Conservation (phyloP, 2,797 vertebrate genomes). For the Labroides dimidiatus region DNA sequence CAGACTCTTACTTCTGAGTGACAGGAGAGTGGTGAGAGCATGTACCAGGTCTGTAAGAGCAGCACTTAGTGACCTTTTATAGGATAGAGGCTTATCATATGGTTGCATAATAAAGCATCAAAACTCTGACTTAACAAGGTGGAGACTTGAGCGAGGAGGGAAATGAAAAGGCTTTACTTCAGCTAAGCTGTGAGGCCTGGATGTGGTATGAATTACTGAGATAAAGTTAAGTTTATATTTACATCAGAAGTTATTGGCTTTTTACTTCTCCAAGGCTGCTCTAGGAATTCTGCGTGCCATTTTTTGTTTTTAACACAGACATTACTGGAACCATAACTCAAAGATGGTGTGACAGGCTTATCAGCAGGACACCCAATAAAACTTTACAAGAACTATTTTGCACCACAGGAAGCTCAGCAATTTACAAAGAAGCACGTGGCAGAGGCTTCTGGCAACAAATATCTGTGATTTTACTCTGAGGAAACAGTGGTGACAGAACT, state of each 20-base stretch:
- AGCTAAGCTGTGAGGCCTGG: too few relatives aligned
- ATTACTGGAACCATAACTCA: conserved; percentile 47
- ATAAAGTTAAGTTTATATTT: conserved; percentile 1
- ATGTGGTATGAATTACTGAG: too few relatives aligned
- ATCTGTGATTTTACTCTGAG: neutral
- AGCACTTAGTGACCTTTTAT: conserved; percentile 54
- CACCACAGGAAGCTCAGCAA: conserved; percentile 7
- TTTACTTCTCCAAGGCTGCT: conserved; percentile 20
- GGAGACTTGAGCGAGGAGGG: neutral
- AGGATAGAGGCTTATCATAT: conserved; percentile 8
- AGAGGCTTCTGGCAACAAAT: neutral
- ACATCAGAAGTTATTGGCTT: conserved; percentile 4
- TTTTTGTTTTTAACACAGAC: conserved; percentile 29
- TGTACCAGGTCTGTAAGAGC: conserved; percentile 34
- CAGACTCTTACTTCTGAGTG: conserved; percentile 16
- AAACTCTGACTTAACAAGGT: neutral
- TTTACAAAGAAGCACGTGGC: conserved; percentile 16
- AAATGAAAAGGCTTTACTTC: neutral
- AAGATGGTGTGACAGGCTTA: conserved; percentile 33
- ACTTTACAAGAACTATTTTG: conserved; percentile 49
- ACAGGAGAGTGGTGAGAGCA: conserved; percentile 43
- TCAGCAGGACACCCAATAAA: conserved; percentile 40
- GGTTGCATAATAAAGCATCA: conserved; percentile 15
- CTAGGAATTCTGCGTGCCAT: conserved; percentile 11
- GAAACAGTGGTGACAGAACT: neutral